Evolutionary conservation across 2,888 invertebrate species (phyloP).

Genomic region (Mycalesis mineus): DNA sequence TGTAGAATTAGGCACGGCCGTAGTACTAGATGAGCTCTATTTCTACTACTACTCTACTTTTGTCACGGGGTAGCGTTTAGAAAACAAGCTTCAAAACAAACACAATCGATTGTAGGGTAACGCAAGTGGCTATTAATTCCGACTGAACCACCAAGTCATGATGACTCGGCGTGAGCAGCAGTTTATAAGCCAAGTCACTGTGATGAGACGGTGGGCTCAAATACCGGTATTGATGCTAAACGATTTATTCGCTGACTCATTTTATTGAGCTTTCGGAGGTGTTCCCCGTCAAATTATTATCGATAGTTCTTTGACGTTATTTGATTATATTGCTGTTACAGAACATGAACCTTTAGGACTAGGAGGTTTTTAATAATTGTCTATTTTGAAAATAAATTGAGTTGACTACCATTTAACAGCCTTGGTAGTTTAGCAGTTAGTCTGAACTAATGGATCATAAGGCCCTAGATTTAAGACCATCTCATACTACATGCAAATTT

Average conservation of each 20-base stretch:
- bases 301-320: neutral
- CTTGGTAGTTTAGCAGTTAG: no score
- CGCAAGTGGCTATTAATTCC: constrained; percentile 61
- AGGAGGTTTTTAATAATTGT: no score
- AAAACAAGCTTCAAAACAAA: constrained; percentile 42
- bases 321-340: neutral
- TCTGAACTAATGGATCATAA: no score
- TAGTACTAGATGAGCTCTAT: no score
- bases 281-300: constrained; percentile 17
- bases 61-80: neutral
- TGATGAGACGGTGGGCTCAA: constrained; percentile 51
- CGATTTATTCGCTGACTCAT: constrained; percentile 23
- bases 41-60: no score
- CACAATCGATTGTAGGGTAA: constrained; percentile 42
- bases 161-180: constrained; percentile 46
- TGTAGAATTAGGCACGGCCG: no score
- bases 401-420: no score
- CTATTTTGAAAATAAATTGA: no score
- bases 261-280: constrained; percentile 10
- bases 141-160: constrained; percentile 45
- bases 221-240: constrained; percentile 48
- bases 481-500: no score
- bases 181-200: constrained; percentile 52
- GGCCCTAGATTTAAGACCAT: no score
- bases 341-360: neutral